These are phyloP conservation scores for Aspidapion aeneum DNA, from an alignment of 2,888 invertebrate species.

Conservation along the genomic window DNA sequence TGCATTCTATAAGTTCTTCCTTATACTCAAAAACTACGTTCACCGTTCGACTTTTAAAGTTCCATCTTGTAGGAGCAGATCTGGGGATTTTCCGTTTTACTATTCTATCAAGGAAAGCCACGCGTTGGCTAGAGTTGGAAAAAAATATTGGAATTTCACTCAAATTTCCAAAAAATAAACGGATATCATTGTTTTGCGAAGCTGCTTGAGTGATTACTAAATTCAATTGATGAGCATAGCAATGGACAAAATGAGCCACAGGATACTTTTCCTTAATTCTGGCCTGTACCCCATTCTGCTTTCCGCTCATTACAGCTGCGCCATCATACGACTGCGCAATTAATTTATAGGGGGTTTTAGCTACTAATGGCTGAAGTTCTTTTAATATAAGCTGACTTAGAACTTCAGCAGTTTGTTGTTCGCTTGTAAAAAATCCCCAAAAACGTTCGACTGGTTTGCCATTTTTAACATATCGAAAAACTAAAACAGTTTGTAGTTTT, in stretches of 20 bases:
- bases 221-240: conserved; percentile 11
- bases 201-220: conserved; percentile 13
- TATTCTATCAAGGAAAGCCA: conserved; percentile 7
- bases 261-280: conserved; percentile 3
- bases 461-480: too few relatives aligned
- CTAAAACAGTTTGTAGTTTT: too few relatives aligned
- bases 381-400: neutral
- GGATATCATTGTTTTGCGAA: conserved; percentile 6
- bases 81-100: conserved; percentile 5
- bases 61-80: conserved; percentile 10
- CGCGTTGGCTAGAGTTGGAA: conserved; percentile 8
- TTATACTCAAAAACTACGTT: conserved; percentile 4
- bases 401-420: neutral
- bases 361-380: neutral
- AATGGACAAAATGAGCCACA: conserved; percentile 6
- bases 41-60: conserved; percentile 9
- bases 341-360: conserved; percentile 7
- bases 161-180: conserved; percentile 6
- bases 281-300: neutral
- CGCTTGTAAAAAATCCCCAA: conserved; percentile 10
- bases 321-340: conserved; percentile 10
- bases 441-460: conserved; percentile 14
- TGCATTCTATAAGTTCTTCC: conserved; percentile 7
- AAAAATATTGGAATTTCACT: conserved; percentile 8
- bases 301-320: conserved; percentile 7